Conservation (phyloP, 2,113 vertebrate genomes). For the Corythornis madagascariensis region DNA sequence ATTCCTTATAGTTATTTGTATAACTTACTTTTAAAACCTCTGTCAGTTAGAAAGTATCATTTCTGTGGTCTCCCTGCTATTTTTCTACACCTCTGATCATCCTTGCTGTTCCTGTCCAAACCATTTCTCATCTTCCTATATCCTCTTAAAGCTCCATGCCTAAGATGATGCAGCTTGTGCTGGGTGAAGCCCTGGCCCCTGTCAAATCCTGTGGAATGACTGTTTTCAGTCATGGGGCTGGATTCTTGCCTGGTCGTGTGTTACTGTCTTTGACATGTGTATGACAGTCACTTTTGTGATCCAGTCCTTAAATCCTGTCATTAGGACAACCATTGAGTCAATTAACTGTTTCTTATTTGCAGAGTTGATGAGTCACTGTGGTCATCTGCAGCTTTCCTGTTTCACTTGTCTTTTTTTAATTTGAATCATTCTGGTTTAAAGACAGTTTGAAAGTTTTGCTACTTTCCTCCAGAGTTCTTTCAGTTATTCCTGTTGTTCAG, state of each 20-base stretch:
- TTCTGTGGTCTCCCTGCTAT: neutral
- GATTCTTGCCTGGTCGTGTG: neutral
- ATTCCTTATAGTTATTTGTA: neutral
- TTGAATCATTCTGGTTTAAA: neutral
- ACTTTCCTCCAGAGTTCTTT: neutral
- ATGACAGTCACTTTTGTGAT: neutral
- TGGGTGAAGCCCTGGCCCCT: neutral
- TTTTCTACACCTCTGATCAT: neutral
- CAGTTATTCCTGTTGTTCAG: neutral
- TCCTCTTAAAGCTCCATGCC: neutral
- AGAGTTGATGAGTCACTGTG: neutral
- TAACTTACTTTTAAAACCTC: neutral
- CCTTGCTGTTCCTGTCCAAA: neutral
- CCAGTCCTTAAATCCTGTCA: neutral
- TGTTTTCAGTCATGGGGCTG: neutral
- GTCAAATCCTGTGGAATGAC: neutral
- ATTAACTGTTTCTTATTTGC: neutral
- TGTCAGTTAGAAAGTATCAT: neutral
- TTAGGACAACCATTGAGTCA: neutral
- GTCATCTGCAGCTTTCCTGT: neutral
- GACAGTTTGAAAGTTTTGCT: neutral
- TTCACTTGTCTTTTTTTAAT: neutral
- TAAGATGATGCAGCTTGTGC: fast-evolving
- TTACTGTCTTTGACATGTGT: neutral
- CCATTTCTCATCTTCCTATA: neutral